These are phyloP conservation scores for Acromyrmex charruanus DNA, from an alignment of 1,140 invertebrate genomes.

Conservation along the genomic window DNA sequence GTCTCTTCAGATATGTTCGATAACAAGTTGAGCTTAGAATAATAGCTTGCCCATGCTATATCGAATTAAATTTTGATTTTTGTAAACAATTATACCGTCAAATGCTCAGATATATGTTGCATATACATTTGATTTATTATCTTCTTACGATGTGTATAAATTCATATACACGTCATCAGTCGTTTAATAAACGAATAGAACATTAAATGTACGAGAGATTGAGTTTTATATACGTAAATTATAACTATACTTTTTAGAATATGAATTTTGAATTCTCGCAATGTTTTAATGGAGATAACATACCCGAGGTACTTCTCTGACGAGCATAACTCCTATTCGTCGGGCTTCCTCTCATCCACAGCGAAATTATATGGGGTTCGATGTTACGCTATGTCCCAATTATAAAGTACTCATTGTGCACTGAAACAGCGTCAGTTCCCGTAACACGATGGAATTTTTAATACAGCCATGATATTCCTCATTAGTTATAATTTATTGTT, in stretches of 20 bases:
- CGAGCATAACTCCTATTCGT: slow-evolving; percentile 47
- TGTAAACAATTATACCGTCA: neutral
- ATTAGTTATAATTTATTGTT: slow-evolving; percentile 54
- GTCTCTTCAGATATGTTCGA: neutral
- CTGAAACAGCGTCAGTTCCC: slow-evolving; percentile 35
- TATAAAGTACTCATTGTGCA: slow-evolving; percentile 62
- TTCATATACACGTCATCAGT: neutral
- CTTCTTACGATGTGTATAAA: neutral
- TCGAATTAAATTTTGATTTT: neutral
- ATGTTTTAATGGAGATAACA: slow-evolving; percentile 61
- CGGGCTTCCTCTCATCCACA: slow-evolving; percentile 22
- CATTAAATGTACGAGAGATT: slow-evolving; percentile 28
- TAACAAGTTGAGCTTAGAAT: slow-evolving; percentile 18
- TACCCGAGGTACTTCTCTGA: slow-evolving; percentile 36
- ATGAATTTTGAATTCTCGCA: slow-evolving; percentile 49
- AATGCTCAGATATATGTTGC: neutral
- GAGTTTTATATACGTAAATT: slow-evolving; percentile 57
- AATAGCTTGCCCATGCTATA: neutral
- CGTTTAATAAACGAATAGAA: slow-evolving; percentile 41
- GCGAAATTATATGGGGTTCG: slow-evolving; percentile 48
- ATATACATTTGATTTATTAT: slow-evolving; percentile 25
- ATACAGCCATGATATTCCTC: slow-evolving; percentile 49
- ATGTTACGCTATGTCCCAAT: slow-evolving; percentile 62
- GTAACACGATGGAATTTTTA: slow-evolving; percentile 56
- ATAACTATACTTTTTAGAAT: slow-evolving; percentile 58